Conservation (phyloP, 2,888 invertebrate genomes). For the Epistrophe grossulariae region DNA sequence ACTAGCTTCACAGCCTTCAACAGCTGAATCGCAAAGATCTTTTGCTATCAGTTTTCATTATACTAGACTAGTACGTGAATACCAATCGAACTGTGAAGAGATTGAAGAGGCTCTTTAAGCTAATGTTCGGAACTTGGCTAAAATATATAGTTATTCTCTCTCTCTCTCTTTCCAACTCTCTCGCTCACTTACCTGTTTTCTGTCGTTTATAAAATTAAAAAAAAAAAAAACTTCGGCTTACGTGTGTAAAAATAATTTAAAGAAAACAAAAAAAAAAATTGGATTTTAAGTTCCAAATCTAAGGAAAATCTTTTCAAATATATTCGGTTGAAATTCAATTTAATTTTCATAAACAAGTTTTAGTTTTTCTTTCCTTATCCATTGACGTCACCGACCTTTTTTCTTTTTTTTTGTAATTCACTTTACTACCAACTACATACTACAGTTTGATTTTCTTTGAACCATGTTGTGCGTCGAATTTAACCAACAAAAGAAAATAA, state of each 20-base stretch:
- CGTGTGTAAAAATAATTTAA: neutral
- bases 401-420: slow-evolving; percentile 38
- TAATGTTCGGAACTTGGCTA: slow-evolving; percentile 71
- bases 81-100: slow-evolving; percentile 79
- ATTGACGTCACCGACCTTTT: slow-evolving; percentile 79
- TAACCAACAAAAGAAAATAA: slow-evolving; percentile 52
- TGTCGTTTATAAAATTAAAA: neutral
- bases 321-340: neutral
- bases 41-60: slow-evolving; percentile 68
- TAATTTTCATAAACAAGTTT: neutral
- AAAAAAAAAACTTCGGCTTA: slow-evolving; percentile 24
- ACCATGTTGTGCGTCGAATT: slow-evolving; percentile 35
- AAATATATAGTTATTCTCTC: neutral
- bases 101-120: slow-evolving; percentile 49
- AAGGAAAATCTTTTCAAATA: neutral
- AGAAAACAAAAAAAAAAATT: neutral
- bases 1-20: slow-evolving; percentile 2
- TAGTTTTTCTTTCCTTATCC: slow-evolving; percentile 22
- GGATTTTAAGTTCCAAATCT: neutral
- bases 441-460: slow-evolving; percentile 21
- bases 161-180: slow-evolving; percentile 1
- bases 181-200: slow-evolving; percentile 1
- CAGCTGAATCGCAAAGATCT: slow-evolving; percentile 70
- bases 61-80: slow-evolving; percentile 78
- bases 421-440: slow-evolving; percentile 18